Evolutionary conservation across 2,113 vertebrate species (phyloP).

Genomic region (Melanocharis versteri): DNA sequence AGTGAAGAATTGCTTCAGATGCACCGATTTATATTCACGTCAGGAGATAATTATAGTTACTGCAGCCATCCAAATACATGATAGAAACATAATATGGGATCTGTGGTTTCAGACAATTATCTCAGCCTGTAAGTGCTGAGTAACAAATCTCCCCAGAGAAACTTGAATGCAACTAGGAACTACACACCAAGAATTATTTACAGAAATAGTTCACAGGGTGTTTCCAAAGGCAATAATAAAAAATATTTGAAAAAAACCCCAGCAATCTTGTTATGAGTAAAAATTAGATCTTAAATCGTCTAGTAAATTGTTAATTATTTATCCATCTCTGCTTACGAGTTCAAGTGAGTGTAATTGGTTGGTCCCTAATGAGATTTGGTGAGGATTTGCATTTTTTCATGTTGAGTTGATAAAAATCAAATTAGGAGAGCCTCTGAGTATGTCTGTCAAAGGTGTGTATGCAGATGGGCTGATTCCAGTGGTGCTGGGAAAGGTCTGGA

Average conservation of each 20-base stretch:
- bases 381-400: slow-evolving; percentile 1
- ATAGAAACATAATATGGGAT: background rate
- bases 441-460: background rate
- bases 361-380: background rate
- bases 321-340: background rate
- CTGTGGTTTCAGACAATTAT: background rate
- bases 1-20: background rate
- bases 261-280: background rate
- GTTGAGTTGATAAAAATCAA: background rate
- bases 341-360: slow-evolving; percentile 1
- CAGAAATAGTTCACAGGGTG: background rate
- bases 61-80: background rate
- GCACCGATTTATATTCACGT: background rate
- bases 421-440: background rate
- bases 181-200: background rate
- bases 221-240: background rate
- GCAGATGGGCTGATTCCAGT: background rate
- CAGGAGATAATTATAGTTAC: background rate
- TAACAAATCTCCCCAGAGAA: background rate
- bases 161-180: background rate
- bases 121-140: background rate
- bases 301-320: slow-evolving; percentile 26
- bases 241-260: background rate
- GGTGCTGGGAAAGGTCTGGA: background rate
- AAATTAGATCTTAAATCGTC: background rate